Evolutionary conservation across 2,797 vertebrate genomes (phyloP), one percentile per base, ranked within the genome.

Genomic region (Spinus pinus): DNA sequence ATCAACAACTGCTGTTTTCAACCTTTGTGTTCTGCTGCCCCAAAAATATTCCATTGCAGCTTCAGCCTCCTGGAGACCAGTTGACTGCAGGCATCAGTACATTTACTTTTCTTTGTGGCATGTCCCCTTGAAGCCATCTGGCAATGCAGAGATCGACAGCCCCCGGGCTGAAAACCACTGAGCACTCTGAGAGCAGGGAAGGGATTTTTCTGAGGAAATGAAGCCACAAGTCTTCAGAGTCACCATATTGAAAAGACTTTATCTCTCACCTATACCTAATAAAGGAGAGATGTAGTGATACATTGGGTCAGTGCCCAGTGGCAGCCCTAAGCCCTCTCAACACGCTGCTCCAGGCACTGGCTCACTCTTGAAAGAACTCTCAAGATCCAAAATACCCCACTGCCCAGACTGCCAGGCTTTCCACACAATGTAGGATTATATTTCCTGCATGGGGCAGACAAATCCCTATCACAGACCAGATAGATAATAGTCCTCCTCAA

Each of bases 1-100:
- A 88, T 64, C 49, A 86, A 67, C 42, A 91, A n/a, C 62, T 86
- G 42, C 21, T 92, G n/a, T 13, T 91, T 86, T 75, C 66, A 84
- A 20, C 22, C 7, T 81, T 61, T 69, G 24, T 86, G 69, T 89
- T 77, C 51, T 86, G 37, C 64, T 73, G 21, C 25, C 21, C 6
- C 5, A 20, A 10, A 72, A 57, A 12, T 92, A 79, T 92, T 86
- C 46, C 66, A 65, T 24, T 86, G 23, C 0, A 1, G 46, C 42
- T 79, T 79, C 67, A 91, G 67, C 21, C 49, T 88, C 44, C 49
- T 20, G 22, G 44, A 85, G 81, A 62, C 13, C 41, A 79, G 54
- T 9, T 79, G 53, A 67, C 70, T 75, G 51, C 22, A 53, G 66
- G n/a, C 42, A 86, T 84, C 41, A 57, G 13, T n/a, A 46, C 12